Conservation (phyloP, 1,140 invertebrate species). For the Spodoptera litura region DNA sequence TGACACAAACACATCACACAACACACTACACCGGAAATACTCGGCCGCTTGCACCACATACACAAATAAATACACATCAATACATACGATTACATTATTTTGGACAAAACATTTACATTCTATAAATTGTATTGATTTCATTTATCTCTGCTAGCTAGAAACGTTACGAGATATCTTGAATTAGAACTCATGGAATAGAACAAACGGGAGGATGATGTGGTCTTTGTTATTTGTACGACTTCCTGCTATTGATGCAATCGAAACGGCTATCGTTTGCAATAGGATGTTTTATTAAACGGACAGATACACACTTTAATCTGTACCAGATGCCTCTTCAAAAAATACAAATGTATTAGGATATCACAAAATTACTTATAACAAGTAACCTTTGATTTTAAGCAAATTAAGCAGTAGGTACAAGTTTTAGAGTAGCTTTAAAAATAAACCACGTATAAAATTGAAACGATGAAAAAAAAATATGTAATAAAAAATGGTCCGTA, state of each 20-base stretch:
- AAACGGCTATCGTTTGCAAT: too few relatives aligned
- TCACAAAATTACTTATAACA: too few relatives aligned
- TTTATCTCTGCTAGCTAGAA: constrained; percentile 37
- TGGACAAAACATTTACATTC: constrained; percentile 43
- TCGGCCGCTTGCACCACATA: constrained; percentile 57
- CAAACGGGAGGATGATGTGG: constrained; percentile 19
- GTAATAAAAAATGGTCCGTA: too few relatives aligned
- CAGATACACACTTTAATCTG: too few relatives aligned
- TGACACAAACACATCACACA: constrained; percentile 51
- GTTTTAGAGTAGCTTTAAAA: too few relatives aligned
- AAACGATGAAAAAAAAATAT: too few relatives aligned
- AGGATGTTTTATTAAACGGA: too few relatives aligned
- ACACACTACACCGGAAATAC: constrained; percentile 67
- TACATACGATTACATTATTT: constrained; percentile 48
- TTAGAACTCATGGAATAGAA: constrained; percentile 36
- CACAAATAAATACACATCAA: constrained; percentile 60
- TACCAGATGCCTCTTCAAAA: too few relatives aligned
- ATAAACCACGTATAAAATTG: too few relatives aligned
- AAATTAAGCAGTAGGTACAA: too few relatives aligned
- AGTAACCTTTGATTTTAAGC: too few relatives aligned
- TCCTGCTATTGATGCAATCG: constrained; percentile 1
- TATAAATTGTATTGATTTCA: constrained; percentile 29
- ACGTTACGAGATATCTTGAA: constrained; percentile 38
- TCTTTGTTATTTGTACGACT: constrained; percentile 17
- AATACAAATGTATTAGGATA: too few relatives aligned